Conservation (phyloP, 1,140 invertebrate genomes). For the Forficula auricularia region DNA sequence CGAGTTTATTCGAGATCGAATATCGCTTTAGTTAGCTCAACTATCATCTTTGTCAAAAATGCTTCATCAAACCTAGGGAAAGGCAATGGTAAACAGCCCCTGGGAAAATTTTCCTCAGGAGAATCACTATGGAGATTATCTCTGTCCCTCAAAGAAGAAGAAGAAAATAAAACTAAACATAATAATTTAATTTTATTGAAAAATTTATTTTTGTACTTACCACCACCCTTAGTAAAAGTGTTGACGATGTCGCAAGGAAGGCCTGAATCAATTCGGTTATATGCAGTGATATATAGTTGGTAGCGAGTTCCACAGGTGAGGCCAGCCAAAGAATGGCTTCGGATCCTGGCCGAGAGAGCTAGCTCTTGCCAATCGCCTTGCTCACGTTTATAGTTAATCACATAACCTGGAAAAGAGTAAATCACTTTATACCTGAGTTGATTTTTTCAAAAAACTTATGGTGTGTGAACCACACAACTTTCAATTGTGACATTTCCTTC, state of each 20-base stretch:
- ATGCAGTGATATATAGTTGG: slow-evolving; percentile 72
- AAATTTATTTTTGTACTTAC: slow-evolving; percentile 21
- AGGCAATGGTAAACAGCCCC: too few species aligned
- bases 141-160: too few species aligned
- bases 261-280: slow-evolving; percentile 74
- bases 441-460: background rate
- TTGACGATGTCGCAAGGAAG: slow-evolving; percentile 71
- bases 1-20: too few species aligned
- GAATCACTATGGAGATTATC: too few species aligned
- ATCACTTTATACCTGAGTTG: background rate
- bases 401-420: slow-evolving; percentile 40
- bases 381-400: slow-evolving; percentile 74
- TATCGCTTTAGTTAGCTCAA: too few species aligned
- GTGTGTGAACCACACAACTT: too few species aligned
- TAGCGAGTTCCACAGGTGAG: slow-evolving; percentile 77
- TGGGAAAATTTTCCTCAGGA: too few species aligned
- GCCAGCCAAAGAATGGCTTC: slow-evolving; percentile 55
- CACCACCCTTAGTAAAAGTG: slow-evolving; percentile 63
- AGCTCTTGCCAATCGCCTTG: slow-evolving; percentile 76
- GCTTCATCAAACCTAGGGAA: too few species aligned
- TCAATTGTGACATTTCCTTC: too few species aligned
- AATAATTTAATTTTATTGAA: background rate
- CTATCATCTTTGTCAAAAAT: too few species aligned
- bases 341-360: slow-evolving; percentile 57
- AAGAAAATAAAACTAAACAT: too few species aligned